A percentile compares a stretch with the other conserved stretches of the same genome.
Evolutionary conservation across 1,140 invertebrate genomes (phyloP).

Genomic region (Phocides pigmalion): DNA sequence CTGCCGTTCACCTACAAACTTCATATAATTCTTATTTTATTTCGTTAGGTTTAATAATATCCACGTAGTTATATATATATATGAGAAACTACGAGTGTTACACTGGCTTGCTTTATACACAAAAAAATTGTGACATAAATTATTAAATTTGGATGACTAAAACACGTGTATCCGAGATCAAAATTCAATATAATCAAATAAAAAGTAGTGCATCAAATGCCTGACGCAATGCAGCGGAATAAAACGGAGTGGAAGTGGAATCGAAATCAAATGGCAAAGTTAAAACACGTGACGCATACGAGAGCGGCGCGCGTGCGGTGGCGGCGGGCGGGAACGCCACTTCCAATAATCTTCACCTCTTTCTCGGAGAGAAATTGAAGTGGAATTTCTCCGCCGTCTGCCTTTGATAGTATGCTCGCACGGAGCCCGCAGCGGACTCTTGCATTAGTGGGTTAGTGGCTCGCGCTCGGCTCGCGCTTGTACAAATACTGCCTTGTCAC

Average conservation of each 20-base stretch:
- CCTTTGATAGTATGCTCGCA: slow-evolving; percentile 14
- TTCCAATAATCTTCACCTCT: slow-evolving; percentile 26
- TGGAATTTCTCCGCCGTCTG: slow-evolving; percentile 14
- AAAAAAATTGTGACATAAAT: too few relatives aligned
- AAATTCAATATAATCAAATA: neutral
- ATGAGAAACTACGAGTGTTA: too few relatives aligned
- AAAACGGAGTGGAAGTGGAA: slow-evolving; percentile 29
- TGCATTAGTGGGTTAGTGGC: slow-evolving; percentile 16
- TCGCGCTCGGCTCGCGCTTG: neutral
- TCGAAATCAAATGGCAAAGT: slow-evolving; percentile 24
- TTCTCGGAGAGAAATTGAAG: slow-evolving; percentile 21
- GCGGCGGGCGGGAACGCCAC: neutral
- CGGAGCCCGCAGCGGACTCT: slow-evolving; percentile 2
- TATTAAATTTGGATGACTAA: too few relatives aligned
- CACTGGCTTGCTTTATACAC: too few relatives aligned
- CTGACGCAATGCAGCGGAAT: slow-evolving; percentile 31
- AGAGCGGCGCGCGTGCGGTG: neutral
- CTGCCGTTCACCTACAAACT: too few relatives aligned
- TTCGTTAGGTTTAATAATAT: too few relatives aligned
- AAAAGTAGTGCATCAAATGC: slow-evolving; percentile 1
- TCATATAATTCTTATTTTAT: too few relatives aligned
- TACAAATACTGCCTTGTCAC: neutral
- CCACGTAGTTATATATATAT: too few relatives aligned
- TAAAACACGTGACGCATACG: slow-evolving; percentile 23
- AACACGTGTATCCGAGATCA: too few relatives aligned